These are phyloP conservation scores for Diploscapter pachys DNA, from an alignment of 1,140 invertebrate genomes.

Conservation along the genomic window DNA sequence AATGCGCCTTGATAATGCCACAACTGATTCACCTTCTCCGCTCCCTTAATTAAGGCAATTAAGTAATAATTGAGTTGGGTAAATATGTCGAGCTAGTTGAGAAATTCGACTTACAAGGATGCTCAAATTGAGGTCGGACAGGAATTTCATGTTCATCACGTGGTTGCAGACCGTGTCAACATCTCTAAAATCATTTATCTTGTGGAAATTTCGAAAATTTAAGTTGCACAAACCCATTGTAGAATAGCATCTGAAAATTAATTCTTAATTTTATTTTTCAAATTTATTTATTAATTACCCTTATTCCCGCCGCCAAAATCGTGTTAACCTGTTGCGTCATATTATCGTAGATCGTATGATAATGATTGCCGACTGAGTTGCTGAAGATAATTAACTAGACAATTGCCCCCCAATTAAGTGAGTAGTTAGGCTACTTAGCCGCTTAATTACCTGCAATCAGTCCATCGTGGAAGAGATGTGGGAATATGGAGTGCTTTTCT, in stretches of 20 bases:
- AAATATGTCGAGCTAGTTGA: too few species aligned
- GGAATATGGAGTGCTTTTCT: conserved; percentile 33
- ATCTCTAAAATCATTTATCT: not conserved
- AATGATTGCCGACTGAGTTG: conserved; percentile 5
- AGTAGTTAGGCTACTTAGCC: not conserved
- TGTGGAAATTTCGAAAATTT: too few species aligned
- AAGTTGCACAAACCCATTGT: conserved; percentile 1
- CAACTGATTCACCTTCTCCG: conserved; percentile 20
- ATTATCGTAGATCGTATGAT: conserved; percentile 17
- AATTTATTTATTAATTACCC: conserved; percentile 14
- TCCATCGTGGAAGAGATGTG: conserved; percentile 20
- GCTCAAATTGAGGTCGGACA: conserved; percentile 20
- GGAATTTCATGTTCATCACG: conserved; percentile 30
- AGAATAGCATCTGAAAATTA: conserved; percentile 26
- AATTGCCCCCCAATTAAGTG: conserved; percentile 1
- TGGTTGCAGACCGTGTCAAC: conserved; percentile 29
- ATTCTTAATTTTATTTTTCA: not conserved
- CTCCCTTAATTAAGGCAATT: conserved; percentile 17
- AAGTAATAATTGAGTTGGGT: not conserved
- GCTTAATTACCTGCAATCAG: conserved; percentile 22
- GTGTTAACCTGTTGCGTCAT: conserved; percentile 17
- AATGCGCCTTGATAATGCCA: conserved; percentile 15
- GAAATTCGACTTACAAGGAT: conserved; percentile 19
- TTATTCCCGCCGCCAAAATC: conserved; percentile 18
- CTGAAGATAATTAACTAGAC: conserved; percentile 5